phyloP scores from a whole-genome alignment of 2,113 vertebrate genomes.

The Callionymus lyra region DNA sequence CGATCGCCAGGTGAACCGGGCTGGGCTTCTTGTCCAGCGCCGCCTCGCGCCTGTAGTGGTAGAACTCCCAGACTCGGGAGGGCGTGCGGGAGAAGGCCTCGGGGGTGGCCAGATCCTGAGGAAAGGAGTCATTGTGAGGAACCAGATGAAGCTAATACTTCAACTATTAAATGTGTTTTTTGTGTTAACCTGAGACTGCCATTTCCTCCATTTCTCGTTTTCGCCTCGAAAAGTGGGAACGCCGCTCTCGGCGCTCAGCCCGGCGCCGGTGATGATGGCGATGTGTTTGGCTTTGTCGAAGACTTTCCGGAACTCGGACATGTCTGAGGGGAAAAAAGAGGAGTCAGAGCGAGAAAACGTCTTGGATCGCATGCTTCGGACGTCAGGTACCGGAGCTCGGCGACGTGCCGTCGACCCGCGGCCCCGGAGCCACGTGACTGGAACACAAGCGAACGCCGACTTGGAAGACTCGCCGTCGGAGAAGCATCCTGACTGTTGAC shows the following conservation, averaged over 20 bases:
- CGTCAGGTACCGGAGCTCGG: slow-evolving; percentile 44
- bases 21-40: slow-evolving; percentile 75
- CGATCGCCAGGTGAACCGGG: slow-evolving; percentile 78
- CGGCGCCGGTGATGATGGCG: slow-evolving; percentile 85
- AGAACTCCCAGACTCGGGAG: slow-evolving; percentile 93
- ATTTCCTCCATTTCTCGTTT: slow-evolving; percentile 87
- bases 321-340: slow-evolving; percentile 68
- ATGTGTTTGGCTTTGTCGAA: slow-evolving; percentile 89
- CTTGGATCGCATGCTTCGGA: background rate
- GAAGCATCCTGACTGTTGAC: slow-evolving; percentile 41
- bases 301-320: slow-evolving; percentile 79
- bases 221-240: slow-evolving; percentile 85
- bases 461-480: slow-evolving; percentile 31
- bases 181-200: slow-evolving; percentile 80
- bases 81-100: slow-evolving; percentile 83
- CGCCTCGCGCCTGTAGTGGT: slow-evolving; percentile 85
- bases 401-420: slow-evolving; percentile 16
- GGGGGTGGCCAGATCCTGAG: slow-evolving; percentile 83
- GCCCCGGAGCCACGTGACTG: slow-evolving; percentile 23
- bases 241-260: slow-evolving; percentile 85
- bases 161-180: no score
- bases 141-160: no score
- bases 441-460: slow-evolving; percentile 44
- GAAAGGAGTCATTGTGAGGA: background rate
- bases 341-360: slow-evolving; percentile 2